phyloP scores from a whole-genome alignment of 2,797 vertebrate genomes.

The Sarcophilus harrisii region DNA sequence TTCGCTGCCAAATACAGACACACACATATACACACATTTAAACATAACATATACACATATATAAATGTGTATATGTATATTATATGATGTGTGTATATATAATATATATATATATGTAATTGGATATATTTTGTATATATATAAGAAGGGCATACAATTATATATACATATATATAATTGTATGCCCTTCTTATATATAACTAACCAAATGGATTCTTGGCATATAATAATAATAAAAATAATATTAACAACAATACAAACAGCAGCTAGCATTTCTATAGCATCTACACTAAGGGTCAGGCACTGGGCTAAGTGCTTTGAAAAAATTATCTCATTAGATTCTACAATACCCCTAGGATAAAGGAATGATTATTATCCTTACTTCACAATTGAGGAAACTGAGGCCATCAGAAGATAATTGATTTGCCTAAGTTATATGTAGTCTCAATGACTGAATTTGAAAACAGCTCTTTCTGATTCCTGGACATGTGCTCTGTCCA shows the following conservation, averaged over 20 bases:
- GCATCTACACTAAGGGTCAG: background rate
- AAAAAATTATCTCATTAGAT: background rate
- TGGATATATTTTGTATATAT: too few relatives aligned
- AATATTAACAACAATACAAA: background rate
- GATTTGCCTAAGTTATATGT: background rate
- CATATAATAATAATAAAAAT: background rate
- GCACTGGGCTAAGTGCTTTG: background rate
- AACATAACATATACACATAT: too few relatives aligned
- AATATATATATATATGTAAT: too few relatives aligned
- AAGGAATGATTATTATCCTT: background rate
- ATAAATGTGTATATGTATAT: too few relatives aligned
- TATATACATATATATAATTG: too few relatives aligned
- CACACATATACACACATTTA: too few relatives aligned
- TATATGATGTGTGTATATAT: too few relatives aligned
- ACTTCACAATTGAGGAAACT: background rate
- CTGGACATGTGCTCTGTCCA: background rate
- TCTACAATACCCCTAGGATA: background rate
- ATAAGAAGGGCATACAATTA: too few relatives aligned
- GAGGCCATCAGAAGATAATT: background rate
- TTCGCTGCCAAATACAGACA: too few relatives aligned
- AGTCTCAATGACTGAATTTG: background rate
- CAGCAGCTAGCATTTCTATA: background rate
- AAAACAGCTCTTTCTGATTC: background rate
- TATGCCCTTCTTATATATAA: background rate
- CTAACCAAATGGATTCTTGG: background rate